phyloP scores from a whole-genome alignment of 2,888 invertebrate species.

The Tuberolachnus salignus region DNA sequence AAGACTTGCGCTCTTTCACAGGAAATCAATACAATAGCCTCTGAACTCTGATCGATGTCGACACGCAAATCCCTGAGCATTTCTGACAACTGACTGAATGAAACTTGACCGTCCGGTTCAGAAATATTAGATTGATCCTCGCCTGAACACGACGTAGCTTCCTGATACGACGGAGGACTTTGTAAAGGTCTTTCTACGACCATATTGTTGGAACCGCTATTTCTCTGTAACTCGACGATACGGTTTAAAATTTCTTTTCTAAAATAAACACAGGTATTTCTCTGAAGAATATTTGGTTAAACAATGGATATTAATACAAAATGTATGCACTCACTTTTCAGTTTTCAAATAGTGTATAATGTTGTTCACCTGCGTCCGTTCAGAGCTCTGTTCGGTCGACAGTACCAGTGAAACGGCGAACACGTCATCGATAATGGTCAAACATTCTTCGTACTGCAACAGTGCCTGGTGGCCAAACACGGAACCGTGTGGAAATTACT shows the following conservation, averaged over 20 bases:
- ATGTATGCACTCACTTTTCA: slow-evolving; percentile 10
- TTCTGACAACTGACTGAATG: slow-evolving; percentile 14
- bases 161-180: slow-evolving; percentile 50
- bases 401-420: neutral
- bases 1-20: slow-evolving; percentile 34
- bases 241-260: slow-evolving; percentile 49
- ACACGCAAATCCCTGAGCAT: slow-evolving; percentile 32
- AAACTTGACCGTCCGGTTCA: slow-evolving; percentile 19
- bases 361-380: slow-evolving; percentile 31
- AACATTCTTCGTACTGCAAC: slow-evolving; percentile 41
- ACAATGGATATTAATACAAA: no score
- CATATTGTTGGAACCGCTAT: slow-evolving; percentile 31
- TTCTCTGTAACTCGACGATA: slow-evolving; percentile 37
- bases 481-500: neutral
- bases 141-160: slow-evolving; percentile 21
- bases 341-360: slow-evolving; percentile 46
- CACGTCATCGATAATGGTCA: slow-evolving; percentile 30
- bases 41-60: slow-evolving; percentile 32
- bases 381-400: slow-evolving; percentile 11
- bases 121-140: slow-evolving; percentile 24
- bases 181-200: slow-evolving; percentile 27
- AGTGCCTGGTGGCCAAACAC: slow-evolving; percentile 16
- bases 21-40: slow-evolving; percentile 18
- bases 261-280: neutral
- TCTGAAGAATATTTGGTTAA: no score